phyloP scores from a whole-genome alignment of 37 sponge, comb jelly and placozoan species.

The Halichondria panicea region DNA sequence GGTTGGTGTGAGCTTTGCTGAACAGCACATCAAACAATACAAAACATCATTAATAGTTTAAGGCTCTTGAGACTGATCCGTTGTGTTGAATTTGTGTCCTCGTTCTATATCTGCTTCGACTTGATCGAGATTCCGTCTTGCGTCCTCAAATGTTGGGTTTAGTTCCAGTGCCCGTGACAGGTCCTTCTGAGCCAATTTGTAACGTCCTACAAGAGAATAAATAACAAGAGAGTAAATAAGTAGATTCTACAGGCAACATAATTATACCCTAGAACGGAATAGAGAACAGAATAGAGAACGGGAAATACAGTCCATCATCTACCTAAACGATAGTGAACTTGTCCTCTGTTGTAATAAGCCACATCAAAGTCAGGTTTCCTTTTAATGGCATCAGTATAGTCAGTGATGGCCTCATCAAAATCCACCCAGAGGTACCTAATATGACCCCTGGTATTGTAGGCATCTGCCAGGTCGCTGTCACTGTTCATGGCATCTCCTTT shows the following conservation, averaged over 20 bases:
- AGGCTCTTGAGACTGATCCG: not conserved
- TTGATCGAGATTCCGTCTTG: constrained; percentile 54
- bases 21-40: too few species aligned
- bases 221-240: not conserved
- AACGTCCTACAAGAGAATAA: constrained; percentile 41
- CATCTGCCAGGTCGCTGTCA: constrained; percentile 34
- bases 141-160: constrained; percentile 70
- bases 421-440: constrained; percentile 83
- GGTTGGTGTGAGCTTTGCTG: too few species aligned
- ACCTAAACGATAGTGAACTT: constrained; percentile 91
- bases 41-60: too few species aligned
- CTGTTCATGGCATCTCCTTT: not conserved
- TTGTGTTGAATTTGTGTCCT: constrained; percentile 41
- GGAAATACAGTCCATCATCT: not conserved
- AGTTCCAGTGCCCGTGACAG: constrained; percentile 48
- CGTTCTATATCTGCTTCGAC: constrained; percentile 46
- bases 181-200: constrained; percentile 57
- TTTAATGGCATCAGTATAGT: constrained; percentile 79
- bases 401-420: constrained; percentile 84
- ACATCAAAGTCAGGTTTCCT: constrained; percentile 63
- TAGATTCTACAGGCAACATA: not conserved
- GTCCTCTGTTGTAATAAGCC: constrained; percentile 94
- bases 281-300: not conserved
- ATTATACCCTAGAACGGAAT: not conserved
- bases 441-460: constrained; percentile 88